Percentiles rank a stretch among this genome's conserved stretches.
Evolutionary conservation across 2,797 vertebrate genomes (phyloP).

Genomic region (Setipinna tenuifilis): DNA sequence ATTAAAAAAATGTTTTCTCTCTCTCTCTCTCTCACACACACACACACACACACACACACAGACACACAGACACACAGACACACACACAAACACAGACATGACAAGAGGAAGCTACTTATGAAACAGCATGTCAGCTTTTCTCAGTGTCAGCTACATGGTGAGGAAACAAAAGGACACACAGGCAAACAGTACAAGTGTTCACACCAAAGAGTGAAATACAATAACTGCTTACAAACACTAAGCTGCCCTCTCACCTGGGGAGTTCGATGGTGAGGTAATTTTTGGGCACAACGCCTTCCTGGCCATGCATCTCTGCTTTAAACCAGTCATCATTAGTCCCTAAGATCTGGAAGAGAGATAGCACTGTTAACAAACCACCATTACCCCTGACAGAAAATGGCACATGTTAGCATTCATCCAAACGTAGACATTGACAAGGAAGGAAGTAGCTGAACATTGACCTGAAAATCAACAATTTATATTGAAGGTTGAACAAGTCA

Average conservation of each 20-base stretch:
- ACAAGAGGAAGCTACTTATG: conserved; percentile 3
- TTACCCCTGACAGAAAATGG: background rate
- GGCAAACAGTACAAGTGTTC: no score
- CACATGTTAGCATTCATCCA: background rate
- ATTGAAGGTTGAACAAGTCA: no score
- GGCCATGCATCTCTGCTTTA: conserved; percentile 80
- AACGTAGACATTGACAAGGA: no score
- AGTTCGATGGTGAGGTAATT: conserved; percentile 82
- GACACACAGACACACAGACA: background rate
- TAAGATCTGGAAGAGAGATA: conserved; percentile 71
- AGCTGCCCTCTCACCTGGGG: conserved; percentile 75
- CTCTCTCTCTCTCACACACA: no score
- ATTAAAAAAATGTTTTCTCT: no score
- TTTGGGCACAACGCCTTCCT: conserved; percentile 83
- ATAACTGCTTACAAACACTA: no score
- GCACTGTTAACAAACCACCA: background rate
- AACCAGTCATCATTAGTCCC: conserved; percentile 86
- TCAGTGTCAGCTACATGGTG: background rate
- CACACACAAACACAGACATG: background rate
- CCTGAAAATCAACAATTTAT: no score
- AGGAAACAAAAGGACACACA: background rate
- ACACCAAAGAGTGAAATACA: no score
- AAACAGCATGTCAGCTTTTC: background rate
- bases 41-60: background rate
- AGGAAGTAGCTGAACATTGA: no score